These are phyloP conservation scores for Hydropsyche tenuis DNA, from an alignment of 1,140 invertebrate species.

Conservation along the genomic window DNA sequence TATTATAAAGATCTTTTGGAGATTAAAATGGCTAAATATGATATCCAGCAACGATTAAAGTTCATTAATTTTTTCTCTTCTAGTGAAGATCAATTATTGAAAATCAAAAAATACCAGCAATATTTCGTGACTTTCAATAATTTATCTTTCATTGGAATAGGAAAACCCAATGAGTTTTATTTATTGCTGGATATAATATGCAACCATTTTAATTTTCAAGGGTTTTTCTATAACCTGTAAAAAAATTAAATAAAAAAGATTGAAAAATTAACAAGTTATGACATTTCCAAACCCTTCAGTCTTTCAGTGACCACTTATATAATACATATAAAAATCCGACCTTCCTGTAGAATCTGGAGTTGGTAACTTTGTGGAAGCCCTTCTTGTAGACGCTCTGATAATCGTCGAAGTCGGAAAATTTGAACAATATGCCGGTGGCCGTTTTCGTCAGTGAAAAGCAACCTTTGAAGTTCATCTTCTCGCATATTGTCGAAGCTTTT, in stretches of 20 bases:
- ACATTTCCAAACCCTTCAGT: neutral
- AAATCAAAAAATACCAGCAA: no score
- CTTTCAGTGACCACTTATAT: neutral
- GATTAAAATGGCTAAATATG: no score
- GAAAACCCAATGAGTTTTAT: no score
- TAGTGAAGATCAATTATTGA: no score
- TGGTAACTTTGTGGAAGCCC: constrained; percentile 83
- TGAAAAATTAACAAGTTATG: neutral
- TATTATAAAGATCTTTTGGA: no score
- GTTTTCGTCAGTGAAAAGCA: constrained; percentile 85
- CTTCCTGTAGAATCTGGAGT: constrained; percentile 79
- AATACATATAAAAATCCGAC: constrained; percentile 59
- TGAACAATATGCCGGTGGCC: constrained; percentile 85
- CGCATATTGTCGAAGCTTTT: constrained; percentile 82
- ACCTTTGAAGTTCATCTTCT: constrained; percentile 85
- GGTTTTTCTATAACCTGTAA: no score
- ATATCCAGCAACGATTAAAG: no score
- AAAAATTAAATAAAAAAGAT: neutral
- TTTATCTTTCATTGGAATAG: no score
- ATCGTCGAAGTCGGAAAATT: constrained; percentile 83
- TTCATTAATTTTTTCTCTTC: no score
- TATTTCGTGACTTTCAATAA: no score
- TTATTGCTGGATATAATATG: no score
- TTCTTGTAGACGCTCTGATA: constrained; percentile 85
- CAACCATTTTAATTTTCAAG: no score